Conservation (phyloP, 2,888 invertebrate species). For the Heliconius sara region DNA sequence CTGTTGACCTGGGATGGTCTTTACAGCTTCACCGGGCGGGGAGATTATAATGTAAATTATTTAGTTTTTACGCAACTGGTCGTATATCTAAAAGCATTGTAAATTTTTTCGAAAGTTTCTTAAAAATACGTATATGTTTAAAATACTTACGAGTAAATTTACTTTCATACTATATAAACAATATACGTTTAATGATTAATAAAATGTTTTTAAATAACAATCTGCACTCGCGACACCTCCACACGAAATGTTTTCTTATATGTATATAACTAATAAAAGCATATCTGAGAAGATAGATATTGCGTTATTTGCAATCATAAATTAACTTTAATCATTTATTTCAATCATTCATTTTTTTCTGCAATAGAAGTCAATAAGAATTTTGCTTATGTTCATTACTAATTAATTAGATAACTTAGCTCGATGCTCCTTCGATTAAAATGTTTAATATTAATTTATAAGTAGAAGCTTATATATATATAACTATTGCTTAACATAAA, state of each 20-base stretch:
- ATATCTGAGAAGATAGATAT: background rate
- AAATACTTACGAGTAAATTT: background rate
- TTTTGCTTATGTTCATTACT: background rate
- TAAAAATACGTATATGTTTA: background rate
- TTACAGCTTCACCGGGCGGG: too few species aligned
- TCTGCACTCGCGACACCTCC: background rate
- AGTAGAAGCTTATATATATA: background rate
- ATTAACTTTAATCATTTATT: background rate
- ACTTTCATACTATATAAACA: background rate
- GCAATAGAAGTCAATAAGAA: background rate
- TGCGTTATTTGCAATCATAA: background rate
- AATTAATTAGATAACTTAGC: background rate
- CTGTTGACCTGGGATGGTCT: too few species aligned
- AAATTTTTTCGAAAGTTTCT: too few species aligned
- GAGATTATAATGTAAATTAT: background rate
- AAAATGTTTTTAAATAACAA: slow-evolving; percentile 5
- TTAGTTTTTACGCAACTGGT: background rate
- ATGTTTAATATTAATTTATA: too few species aligned
- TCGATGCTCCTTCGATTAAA: too few species aligned
- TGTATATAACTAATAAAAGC: background rate
- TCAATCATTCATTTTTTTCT: background rate
- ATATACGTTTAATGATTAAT: slow-evolving; percentile 8
- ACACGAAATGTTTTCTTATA: background rate
- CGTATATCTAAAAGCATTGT: background rate
- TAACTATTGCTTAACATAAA: background rate